Evolutionary conservation across 2,888 invertebrate genomes (phyloP), one percentile per base, ranked within the genome.

Genomic region (Erannis defoliaria): DNA sequence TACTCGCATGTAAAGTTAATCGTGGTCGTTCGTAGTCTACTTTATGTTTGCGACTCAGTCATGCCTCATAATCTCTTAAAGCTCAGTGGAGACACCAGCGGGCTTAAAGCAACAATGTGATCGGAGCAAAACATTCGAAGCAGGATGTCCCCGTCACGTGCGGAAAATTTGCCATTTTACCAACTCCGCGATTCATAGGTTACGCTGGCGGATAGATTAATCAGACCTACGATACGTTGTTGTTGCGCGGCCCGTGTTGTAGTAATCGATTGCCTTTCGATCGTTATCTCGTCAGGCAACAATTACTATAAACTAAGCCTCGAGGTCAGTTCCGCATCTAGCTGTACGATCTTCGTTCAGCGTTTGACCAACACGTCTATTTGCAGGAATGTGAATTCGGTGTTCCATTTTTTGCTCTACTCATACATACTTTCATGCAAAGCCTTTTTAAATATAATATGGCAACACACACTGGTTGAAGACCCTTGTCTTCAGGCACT

Each of bases 241-340:
- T 50, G 50, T 58, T 60, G 54, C 54, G 56, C 59, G 42, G 18
- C 46, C 45, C 54, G 64, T 63, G 49, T 59, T 68, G 64, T 56
- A 73, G 68, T 81, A 81, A 84, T 83, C 78, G 81, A 84, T 85
- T 84, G 80, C 77, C 74, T 77, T 74, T 77, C 72, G 81, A 83
- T 85, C 67, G 76, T 76, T 77, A 86, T 82, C 81, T 61, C 57
- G 64, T 64, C 66, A 62, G 55, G 62, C 42, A 69, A 64, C 79
- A 74, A 82, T 82, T 83, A 84, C 76, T 73, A 76, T 77, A 77
- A 75, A 72, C 66, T 62, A 71, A 81, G 78, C 83, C 81, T 84
- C 81, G 77, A 73, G 72, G 63, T 70, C 66, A 85, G 86, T 86
- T 88, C 87, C 85, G 86, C 76, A 74, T 51, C 40, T 18, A 51